Percentiles rank a stretch among this genome's conserved stretches.
Evolutionary conservation across 2,888 invertebrate genomes (phyloP).

Genomic region (Synergus japonicus): DNA sequence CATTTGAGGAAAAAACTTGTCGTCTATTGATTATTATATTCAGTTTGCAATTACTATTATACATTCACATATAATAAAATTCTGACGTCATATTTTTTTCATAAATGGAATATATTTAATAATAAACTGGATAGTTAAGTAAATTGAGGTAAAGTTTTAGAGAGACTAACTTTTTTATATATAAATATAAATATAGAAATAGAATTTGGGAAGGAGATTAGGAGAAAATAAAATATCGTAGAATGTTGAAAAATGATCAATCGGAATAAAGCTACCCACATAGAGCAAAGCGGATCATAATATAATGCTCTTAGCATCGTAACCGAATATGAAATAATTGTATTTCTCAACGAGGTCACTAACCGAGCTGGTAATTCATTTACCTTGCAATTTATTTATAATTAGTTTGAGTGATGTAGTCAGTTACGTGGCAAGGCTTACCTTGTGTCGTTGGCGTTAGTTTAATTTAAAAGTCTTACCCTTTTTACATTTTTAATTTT

Average conservation of each 20-base stretch:
- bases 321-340: conserved; percentile 35
- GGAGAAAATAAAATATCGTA: conserved; percentile 22
- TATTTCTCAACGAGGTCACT: conserved; percentile 5
- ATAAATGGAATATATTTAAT: background rate
- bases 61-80: background rate
- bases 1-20: background rate
- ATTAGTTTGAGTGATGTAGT: conserved; percentile 11
- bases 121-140: background rate
- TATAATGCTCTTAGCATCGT: conserved; percentile 27
- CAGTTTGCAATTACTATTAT: background rate
- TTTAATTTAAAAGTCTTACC: background rate
- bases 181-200: background rate
- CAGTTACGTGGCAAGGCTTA: background rate
- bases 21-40: background rate
- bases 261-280: conserved; percentile 12
- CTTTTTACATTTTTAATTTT: background rate
- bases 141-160: background rate
- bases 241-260: conserved; percentile 1
- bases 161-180: background rate
- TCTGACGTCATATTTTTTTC: background rate
- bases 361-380: conserved; percentile 26
- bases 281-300: background rate
- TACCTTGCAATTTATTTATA: conserved; percentile 24
- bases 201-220: background rate
- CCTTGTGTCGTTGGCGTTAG: background rate